Conservation (phyloP, 2,888 invertebrate genomes). For the Idaea aversata region DNA sequence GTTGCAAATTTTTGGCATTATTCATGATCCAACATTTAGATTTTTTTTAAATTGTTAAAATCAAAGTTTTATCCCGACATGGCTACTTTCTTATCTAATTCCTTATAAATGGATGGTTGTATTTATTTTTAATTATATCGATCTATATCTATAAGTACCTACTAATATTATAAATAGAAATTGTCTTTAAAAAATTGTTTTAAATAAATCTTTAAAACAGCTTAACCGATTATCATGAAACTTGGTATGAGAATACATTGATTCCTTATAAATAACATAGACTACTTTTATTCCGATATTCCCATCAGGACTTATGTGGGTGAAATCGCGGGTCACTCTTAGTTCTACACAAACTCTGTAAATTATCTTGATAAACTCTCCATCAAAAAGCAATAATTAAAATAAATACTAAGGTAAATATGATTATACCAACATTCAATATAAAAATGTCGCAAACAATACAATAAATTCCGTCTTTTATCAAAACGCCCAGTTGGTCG, state of each 20-base stretch:
- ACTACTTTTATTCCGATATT: not conserved
- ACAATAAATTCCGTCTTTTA: slow-evolving; percentile 21
- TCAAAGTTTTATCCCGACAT: not conserved
- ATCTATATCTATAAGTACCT: not conserved
- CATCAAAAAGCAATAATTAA: not conserved
- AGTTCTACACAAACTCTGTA: not conserved
- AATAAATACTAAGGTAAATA: not conserved
- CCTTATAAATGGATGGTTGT: not conserved
- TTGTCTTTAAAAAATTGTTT: too few relatives aligned
- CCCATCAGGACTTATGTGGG: not conserved
- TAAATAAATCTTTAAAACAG: too few relatives aligned
- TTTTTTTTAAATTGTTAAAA: not conserved
- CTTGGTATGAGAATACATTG: too few relatives aligned
- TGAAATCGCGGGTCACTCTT: not conserved
- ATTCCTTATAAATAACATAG: not conserved
- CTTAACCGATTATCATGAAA: too few relatives aligned
- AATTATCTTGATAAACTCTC: not conserved
- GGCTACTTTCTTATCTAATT: not conserved
- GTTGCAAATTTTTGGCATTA: too few relatives aligned
- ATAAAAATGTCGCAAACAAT: slow-evolving; percentile 11
- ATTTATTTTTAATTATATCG: not conserved
- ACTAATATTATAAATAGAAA: not conserved
- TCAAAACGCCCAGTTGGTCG: slow-evolving; percentile 13
- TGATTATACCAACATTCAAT: not conserved
- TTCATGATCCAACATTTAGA: too few relatives aligned